Evolutionary conservation across 1,140 invertebrate species (phyloP), one percentile per base, ranked within the genome.

Genomic region (Cylas formicarius): DNA sequence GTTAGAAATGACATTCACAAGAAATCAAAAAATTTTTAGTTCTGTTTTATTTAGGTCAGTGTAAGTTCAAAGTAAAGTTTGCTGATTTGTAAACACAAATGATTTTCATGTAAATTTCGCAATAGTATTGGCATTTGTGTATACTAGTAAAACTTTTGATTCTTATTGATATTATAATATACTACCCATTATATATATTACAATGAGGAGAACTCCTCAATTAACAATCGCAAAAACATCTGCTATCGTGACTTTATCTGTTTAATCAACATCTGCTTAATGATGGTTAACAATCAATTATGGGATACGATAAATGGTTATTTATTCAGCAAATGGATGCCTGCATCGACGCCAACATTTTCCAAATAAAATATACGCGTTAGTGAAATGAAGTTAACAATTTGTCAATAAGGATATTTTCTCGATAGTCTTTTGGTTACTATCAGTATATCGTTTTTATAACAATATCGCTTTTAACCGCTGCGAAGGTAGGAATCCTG

Each of bases 251-350:
- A 31, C 6, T 31, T 31, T 31, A 31, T 31, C 28, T 31, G 28
- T 31, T 31, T 31, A 31, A 31, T 31, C 28, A 31, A 31, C 28
- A 31, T 31, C 28, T 31, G 28, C 28, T 31, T 31, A 31, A 31
- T 31, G 28, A 17, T 31, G 28, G 28, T 31, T 31, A 31, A 31
- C 28, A 31, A 31, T 31, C 28, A 31, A 31, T 31, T 31, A 31
- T 13, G n/a, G 14, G 28, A 16, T 31, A 17, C 18, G 28, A 31
- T 31, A 31, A 31, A 31, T 31, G 4, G 28, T 2, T 11, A 31
- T 31, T 31, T 31, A 31, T 31, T 31, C 8, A n/a, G 13, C 4
- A 31, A 31, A 31, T 31, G n/a, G n/a, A n/a, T n/a, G n/a, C n/a
- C n/a, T n/a, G n/a, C n/a, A n/a, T n/a, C n/a, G n/a, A n/a, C n/a